Evolutionary conservation across 2,113 vertebrate species (phyloP), one percentile per base, ranked within the genome.

Genomic region (Aegithalos caudatus): DNA sequence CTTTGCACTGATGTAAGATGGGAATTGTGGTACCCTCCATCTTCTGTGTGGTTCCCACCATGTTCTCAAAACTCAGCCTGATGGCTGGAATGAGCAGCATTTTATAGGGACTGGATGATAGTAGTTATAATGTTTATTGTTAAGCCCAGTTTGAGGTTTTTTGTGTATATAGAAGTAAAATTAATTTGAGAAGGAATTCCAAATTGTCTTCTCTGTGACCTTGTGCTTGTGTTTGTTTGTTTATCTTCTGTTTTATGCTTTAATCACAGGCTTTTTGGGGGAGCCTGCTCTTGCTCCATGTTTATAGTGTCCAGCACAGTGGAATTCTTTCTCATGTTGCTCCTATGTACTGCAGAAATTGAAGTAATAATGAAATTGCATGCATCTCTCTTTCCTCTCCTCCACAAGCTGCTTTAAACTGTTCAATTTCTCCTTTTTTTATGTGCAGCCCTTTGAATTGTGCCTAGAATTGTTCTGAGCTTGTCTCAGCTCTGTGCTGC

Each of bases 401-500:
- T 81, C 47, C 81, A 48, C 72, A 67, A 66, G 29, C 44, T 56
- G 35, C 48, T 76, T 70, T 74, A 54, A 81, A 64, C 19, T 0
- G 1, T 65, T 81, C 64, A 48, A 9, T 65, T 81, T 48, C 18
- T 82, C 40, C 42, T 84, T 84, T 86, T 86, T 19, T 81, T 67
- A 48, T 35, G 71, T 86, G 88, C 88, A 73, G 45, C n/a, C 33
- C 18, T 65, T 9, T 44, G 38, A 83, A 54, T 86, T 87, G 29
- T 71, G 61, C 45, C 61, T 88, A 15, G 48, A 53, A 91, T 74
- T 85, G 61, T 84, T 94, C 62, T 57, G 81, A 91, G 70, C 79
- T 76, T 84, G 40, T 84, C 53, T 72, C 44, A 92, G 69, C 66
- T 94, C 53, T 83, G 56, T 90, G 53, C 72, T 92, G 65, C 54